Conservation (phyloP, 1,140 invertebrate species). For the Zaprionus lachaisei region DNA sequence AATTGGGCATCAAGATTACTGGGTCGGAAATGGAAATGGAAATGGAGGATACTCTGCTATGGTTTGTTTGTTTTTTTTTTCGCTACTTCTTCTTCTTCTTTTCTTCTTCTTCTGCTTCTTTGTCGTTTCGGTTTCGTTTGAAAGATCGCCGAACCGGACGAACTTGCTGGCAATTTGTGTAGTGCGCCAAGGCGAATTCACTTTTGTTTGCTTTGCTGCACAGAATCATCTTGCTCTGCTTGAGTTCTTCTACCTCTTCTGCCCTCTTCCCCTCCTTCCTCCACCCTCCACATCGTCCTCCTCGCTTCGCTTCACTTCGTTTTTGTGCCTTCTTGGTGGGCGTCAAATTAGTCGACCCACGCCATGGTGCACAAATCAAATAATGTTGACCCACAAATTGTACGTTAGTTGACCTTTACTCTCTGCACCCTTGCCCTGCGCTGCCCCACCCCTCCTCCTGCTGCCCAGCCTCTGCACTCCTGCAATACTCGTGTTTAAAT, state of each 20-base stretch:
- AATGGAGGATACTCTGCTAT: constrained; percentile 55
- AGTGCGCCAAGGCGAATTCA: constrained; percentile 74
- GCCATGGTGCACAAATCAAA: constrained; percentile 78
- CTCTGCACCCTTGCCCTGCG: constrained; percentile 18
- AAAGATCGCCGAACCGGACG: constrained; percentile 61
- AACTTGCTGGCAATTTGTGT: constrained; percentile 61
- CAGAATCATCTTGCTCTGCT: constrained; percentile 21
- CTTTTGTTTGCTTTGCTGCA: constrained; percentile 72
- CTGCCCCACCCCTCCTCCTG: background rate
- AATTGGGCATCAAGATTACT: constrained; percentile 85
- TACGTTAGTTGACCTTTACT: constrained; percentile 79
- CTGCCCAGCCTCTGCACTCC: background rate
- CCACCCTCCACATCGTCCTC: too few species aligned
- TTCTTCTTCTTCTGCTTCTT: constrained; percentile 27
- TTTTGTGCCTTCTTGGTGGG: constrained; percentile 55
- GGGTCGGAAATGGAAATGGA: constrained; percentile 84
- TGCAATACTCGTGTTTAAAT: constrained; percentile 73
- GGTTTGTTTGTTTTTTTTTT: constrained; percentile 13
- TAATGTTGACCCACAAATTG: constrained; percentile 83
- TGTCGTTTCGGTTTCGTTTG: constrained; percentile 70
- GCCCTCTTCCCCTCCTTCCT: background rate
- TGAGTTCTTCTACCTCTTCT: background rate
- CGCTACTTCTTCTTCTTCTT: constrained; percentile 10
- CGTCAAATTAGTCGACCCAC: constrained; percentile 77
- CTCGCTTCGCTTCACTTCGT: constrained; percentile 35